A percentile compares a stretch with the other conserved stretches of the same genome.
Evolutionary conservation across 2,888 invertebrate genomes (phyloP).

Genomic region (Pollenia labialis): DNA sequence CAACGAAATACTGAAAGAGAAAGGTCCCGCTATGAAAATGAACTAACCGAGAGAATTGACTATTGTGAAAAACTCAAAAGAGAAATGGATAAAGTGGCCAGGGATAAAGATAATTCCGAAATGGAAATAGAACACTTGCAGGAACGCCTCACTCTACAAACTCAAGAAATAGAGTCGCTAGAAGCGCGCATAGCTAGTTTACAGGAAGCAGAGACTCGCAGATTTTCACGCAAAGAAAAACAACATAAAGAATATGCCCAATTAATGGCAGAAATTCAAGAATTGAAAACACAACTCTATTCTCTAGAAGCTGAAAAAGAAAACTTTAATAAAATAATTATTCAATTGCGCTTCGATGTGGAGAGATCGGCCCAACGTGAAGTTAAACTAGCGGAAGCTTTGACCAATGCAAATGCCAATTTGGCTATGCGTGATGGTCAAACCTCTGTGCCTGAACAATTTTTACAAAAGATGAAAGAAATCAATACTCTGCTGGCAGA

Average conservation of each 20-base stretch:
- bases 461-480: constrained; percentile 85
- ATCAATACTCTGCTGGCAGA: constrained; percentile 85
- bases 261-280: constrained; percentile 81
- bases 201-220: constrained; percentile 83
- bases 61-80: constrained; percentile 83
- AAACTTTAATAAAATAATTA: constrained; percentile 79
- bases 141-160: constrained; percentile 81
- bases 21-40: constrained; percentile 83
- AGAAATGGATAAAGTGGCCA: constrained; percentile 83
- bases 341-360: constrained; percentile 81
- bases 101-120: constrained; percentile 81
- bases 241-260: constrained; percentile 82
- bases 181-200: constrained; percentile 84
- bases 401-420: constrained; percentile 79
- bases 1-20: constrained; percentile 84
- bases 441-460: constrained; percentile 82
- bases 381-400: constrained; percentile 81
- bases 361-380: constrained; percentile 83
- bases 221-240: constrained; percentile 80
- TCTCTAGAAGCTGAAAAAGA: constrained; percentile 79
- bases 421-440: constrained; percentile 76
- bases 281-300: constrained; percentile 78
- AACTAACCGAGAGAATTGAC: constrained; percentile 82
- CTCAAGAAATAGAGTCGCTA: constrained; percentile 84
- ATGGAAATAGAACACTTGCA: constrained; percentile 82